Percentiles rank a stretch among this genome's conserved stretches.
These are phyloP conservation scores for Apodemus sylvaticus DNA, from an alignment of 2,113 vertebrate species.

Conservation along the genomic window DNA sequence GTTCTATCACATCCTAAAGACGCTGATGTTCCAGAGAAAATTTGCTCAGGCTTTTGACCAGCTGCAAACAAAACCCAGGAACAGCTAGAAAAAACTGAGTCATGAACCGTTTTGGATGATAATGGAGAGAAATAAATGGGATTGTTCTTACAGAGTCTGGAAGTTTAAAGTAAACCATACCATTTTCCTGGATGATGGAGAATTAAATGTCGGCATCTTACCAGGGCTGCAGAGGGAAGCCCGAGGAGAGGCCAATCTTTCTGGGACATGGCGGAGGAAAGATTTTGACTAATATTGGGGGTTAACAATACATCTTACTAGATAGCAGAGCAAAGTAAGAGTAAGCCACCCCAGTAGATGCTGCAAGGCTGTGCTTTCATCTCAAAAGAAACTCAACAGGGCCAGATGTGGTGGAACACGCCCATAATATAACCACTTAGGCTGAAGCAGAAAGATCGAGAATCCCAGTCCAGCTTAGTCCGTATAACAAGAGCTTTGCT, in stretches of 20 bases:
- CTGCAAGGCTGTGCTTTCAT: neutral
- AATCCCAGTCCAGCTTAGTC: neutral
- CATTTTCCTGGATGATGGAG: neutral
- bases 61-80: neutral
- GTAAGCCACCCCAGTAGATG: neutral
- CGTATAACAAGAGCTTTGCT: neutral
- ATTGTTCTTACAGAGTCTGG: neutral
- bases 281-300: neutral
- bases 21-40: neutral
- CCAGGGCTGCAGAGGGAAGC: neutral
- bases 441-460: neutral
- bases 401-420: neutral
- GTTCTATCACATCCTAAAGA: neutral
- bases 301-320: neutral
- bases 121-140: conserved; percentile 13
- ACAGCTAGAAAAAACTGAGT: neutral
- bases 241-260: neutral
- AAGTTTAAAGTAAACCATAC: neutral
- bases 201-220: neutral
- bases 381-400: neutral
- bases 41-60: neutral
- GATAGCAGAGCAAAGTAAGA: neutral
- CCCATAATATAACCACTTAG: neutral
- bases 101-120: neutral
- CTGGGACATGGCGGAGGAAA: neutral